Evolutionary conservation across 1,140 invertebrate genomes (phyloP), one percentile per base, ranked within the genome.

Genomic region (Caenorhabditis elegans): DNA sequence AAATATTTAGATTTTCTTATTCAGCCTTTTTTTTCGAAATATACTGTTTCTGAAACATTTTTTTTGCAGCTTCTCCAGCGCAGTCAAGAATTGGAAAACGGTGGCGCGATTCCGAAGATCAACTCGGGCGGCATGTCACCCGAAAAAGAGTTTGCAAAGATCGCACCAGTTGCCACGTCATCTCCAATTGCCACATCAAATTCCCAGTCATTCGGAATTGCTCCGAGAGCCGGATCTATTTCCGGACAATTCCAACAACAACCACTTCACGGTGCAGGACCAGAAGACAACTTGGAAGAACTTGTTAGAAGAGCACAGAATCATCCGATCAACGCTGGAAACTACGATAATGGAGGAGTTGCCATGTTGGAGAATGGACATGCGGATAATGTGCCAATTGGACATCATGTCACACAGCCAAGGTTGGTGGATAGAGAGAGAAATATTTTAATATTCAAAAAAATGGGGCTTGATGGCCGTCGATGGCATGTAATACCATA

Each of bases 281-380:
- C 47, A 55, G 87, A 88, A 48, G 87, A 87, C 34, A 87, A 89
- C 65, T 75, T 89, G 47, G 88, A 89, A 55, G 87, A 87, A 39
- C 82, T 89, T 22, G 90, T 89, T 46, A 82, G 86, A 70, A 46
- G 83, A 31, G 87, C 87, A 22, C 87, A 85, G 78, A 65, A 53
- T 19, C 83, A 86, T 76, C 82, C 78, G 43, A 83, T 85, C 22
- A 86, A 86, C 17, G 80, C 89, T 17, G 80, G 17, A 39, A 70
- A 39, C 83, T 31, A 86, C 87, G 24, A 86, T 85, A 55, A 85
- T 89, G n/a, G 80, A 83, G n/a, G 88, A 89, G 39, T 55, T 78
- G 19, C 55, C 13, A 85, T 89, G 53, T 49, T 89, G 26, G 87
- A 89, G 19, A 85, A 87, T 48, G 78, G 81, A 8, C 75, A 84